These are phyloP conservation scores for Typhlichthys subterraneus DNA, from an alignment of 2,797 vertebrate species.

Conservation along the genomic window DNA sequence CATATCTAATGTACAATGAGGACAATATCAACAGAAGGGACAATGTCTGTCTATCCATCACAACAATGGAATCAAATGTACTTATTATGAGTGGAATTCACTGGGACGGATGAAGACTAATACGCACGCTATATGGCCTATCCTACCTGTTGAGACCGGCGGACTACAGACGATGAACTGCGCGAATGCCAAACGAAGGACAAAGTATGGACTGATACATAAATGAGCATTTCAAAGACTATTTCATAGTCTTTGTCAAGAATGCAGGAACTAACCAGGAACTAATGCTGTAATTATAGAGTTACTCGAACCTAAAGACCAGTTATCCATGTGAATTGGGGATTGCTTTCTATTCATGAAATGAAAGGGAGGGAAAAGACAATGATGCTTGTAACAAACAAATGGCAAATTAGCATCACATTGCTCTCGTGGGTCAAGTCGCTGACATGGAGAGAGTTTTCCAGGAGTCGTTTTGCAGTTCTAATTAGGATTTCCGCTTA, in stretches of 20 bases:
- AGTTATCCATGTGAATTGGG: constrained; percentile 39
- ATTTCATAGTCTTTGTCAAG: constrained; percentile 32
- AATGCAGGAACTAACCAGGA: constrained; percentile 15
- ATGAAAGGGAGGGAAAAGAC: constrained; percentile 28
- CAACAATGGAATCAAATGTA: constrained; percentile 55
- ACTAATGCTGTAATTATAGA: constrained; percentile 16
- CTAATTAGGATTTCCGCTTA: constrained; percentile 76
- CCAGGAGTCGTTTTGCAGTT: constrained; percentile 72
- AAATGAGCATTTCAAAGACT: constrained; percentile 54
- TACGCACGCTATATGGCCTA: constrained; percentile 14
- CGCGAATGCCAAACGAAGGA: constrained; percentile 37
- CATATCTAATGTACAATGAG: constrained; percentile 51
- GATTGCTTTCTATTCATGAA: constrained; percentile 28
- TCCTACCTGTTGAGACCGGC: constrained; percentile 38
- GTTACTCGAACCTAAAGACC: constrained; percentile 27
- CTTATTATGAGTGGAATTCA: constrained; percentile 41
- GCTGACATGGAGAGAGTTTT: constrained; percentile 61
- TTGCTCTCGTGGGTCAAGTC: constrained; percentile 76
- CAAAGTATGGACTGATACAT: constrained; percentile 26
- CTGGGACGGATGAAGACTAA: constrained; percentile 34
- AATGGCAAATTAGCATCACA: constrained; percentile 75
- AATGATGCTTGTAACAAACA: constrained; percentile 65
- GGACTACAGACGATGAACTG: constrained; percentile 47
- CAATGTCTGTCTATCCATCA: constrained; percentile 52
- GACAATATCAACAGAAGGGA: constrained; percentile 47